Base-by-base conservation (phyloP, 2,888 invertebrate genomes). In the Heliconius ismenius region DNA sequence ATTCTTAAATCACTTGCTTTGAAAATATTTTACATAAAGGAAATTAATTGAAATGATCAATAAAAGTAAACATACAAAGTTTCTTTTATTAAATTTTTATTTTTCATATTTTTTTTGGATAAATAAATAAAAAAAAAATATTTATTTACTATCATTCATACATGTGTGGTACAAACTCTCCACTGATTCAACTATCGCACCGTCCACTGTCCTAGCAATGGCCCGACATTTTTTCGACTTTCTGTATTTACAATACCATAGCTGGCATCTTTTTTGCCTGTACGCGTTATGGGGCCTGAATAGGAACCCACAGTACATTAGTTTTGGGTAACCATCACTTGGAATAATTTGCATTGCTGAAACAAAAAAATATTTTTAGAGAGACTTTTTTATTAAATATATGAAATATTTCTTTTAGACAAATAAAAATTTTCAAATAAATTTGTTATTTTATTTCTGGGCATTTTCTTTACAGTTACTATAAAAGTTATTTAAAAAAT, bases 221-320 rank as follows among this genome's bases (percentile, higher is more conserved):
- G 84, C 86, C 9, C 72, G 82, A 74, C 86, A 86, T 2, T 80
- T 78, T 10, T 80, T 78, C 13, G 82, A 81, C 54, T 80, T 83
- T 72, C 88, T 82, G 58, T 83, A 83, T 18, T 82, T 84, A 80
- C 90, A 90, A 82, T 89, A 89, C 90, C 90, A 90, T 0, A 89
- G 80, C 77, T 89, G 89, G n/a, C 83, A 60, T 36, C 79, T 81
- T 2, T 81, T 83, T n/a, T 85, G 81, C 0, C 89, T 82, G 76
- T 89, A 86, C 0, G 89, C 89, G 79, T 90, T 90, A 78, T 89
- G 89, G 0, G 88, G 89, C 18, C 87, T 81, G 80, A 86, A 90
- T 49, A 86, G 79, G 74, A 83, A 87, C 0, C 88, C 89, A 70
- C 84, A 81, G 80, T 85, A 86, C 77, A 85, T 77, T n/a, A 90